Conservation (phyloP, 2,888 invertebrate species). For the Apotomis capreana region DNA sequence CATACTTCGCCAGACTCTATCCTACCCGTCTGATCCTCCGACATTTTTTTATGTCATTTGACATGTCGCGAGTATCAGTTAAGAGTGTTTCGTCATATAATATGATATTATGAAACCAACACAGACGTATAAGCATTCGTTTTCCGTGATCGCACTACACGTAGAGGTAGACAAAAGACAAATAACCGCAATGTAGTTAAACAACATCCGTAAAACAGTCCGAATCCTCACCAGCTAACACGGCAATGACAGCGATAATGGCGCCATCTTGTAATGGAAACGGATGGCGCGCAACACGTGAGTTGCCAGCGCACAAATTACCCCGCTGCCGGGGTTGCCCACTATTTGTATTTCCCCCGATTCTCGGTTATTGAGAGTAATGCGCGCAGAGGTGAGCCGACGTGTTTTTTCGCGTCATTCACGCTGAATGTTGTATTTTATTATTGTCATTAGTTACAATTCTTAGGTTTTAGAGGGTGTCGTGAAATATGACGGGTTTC, state of each 20-base stretch:
- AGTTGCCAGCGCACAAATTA: slow-evolving; percentile 52
- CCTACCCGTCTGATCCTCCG: no score
- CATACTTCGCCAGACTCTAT: no score
- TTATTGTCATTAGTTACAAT: slow-evolving; percentile 42
- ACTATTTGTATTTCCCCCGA: slow-evolving; percentile 46
- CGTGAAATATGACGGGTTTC: slow-evolving; percentile 15
- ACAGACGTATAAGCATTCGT: no score
- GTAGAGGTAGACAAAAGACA: not conserved
- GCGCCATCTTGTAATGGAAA: slow-evolving; percentile 42
- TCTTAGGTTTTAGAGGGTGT: slow-evolving; percentile 17
- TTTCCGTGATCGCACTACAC: no score
- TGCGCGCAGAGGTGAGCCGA: slow-evolving; percentile 50
- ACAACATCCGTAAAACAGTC: not conserved
- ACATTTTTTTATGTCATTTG: no score
- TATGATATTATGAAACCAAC: no score
- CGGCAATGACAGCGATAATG: slow-evolving; percentile 23
- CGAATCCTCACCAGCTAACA: slow-evolving; percentile 4
- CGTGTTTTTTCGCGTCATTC: slow-evolving; percentile 46
- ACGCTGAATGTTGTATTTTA: slow-evolving; percentile 46
- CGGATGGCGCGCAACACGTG: slow-evolving; percentile 51
- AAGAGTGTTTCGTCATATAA: no score
- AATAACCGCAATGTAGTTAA: not conserved
- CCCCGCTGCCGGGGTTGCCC: slow-evolving; percentile 38
- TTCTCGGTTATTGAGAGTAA: slow-evolving; percentile 51
- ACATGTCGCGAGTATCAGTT: no score